Conservation (phyloP, 2,888 invertebrate genomes). For the Pseudoips prasinana region DNA sequence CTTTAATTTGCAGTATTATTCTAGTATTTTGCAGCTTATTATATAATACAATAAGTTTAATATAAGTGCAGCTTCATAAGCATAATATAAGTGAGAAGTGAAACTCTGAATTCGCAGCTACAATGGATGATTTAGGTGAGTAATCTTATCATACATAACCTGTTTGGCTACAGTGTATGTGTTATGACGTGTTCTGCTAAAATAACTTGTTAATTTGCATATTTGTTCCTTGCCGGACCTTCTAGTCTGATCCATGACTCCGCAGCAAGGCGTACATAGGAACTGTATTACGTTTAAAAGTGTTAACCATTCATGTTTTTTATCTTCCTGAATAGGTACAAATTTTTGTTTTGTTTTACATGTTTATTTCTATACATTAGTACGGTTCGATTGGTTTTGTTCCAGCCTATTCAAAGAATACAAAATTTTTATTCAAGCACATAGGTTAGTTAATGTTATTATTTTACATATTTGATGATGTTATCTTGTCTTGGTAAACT, state of each 20-base stretch:
- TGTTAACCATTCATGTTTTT: too few relatives aligned
- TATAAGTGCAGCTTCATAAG: constrained; percentile 28
- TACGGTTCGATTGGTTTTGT: too few relatives aligned
- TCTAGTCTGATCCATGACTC: constrained; percentile 14
- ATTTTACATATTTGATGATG: too few relatives aligned
- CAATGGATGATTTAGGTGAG: constrained; percentile 79
- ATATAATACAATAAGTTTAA: constrained; percentile 21
- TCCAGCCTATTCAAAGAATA: too few relatives aligned
- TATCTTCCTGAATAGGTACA: too few relatives aligned
- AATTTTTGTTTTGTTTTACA: too few relatives aligned
- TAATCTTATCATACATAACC: constrained; percentile 73
- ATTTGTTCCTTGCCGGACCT: constrained; percentile 21
- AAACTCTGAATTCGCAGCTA: constrained; percentile 24
- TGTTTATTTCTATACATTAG: too few relatives aligned
- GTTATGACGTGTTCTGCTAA: constrained; percentile 67
- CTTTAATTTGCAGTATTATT: constrained; percentile 46
- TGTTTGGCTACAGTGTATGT: constrained; percentile 57
- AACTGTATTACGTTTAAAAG: too few relatives aligned
- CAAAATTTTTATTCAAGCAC: too few relatives aligned
- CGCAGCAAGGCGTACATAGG: constrained; percentile 1
- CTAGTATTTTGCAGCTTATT: constrained; percentile 33
- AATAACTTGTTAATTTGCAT: constrained; percentile 47
- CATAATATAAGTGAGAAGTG: constrained; percentile 25
- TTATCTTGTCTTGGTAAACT: constrained; percentile 15
- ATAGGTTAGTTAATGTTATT: too few relatives aligned